Evolutionary conservation across 2,113 vertebrate species (phyloP), one percentile per base, ranked within the genome.

Genomic region (Mastomys coucha): DNA sequence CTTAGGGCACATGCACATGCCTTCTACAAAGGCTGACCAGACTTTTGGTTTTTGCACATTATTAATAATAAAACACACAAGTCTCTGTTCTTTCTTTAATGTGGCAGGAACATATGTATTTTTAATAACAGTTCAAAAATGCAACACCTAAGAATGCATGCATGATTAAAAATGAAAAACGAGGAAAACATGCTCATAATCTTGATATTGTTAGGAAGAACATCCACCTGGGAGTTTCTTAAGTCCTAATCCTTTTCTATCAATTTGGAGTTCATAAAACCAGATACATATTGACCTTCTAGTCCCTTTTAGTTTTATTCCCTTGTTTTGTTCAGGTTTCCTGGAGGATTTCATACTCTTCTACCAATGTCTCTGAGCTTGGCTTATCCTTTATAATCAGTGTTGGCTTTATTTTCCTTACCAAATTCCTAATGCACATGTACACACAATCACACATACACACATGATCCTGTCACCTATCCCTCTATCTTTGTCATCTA

Each of bases 41-140:
- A 82, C 76, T 76, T 84, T 82, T 26, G 7, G 70, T 77, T 90
- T 77, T 31, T 84, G 49, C 6, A 26, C 36, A 10, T 78, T 36
- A 65, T 97, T 95, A 96, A 96, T 97, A 96, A 96, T 97, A 95
- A 56, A 97, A 94, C 91, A 97, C 81, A 95, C 19, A 80, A 67
- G 19, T 36, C 31, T 91, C 81, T 81, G 36, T n/a, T 95, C 88
- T 73, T 39, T 28, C 72, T 96, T 95, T 92, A 93, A 91, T 96
- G 91, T 95, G 90, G 60, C 76, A 96, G 60, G 92, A 92, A 93
- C 81, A 78, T 85, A 89, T 96, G 45, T 82, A 96, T 97, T 96
- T 97, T 98, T 97, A 89, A 98, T 96, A 96, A n/a, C 45, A 84
- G 82, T 69, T 96, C 60, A 94, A 85, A 96, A 89, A 92, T 88